Conservation (phyloP, 1,140 invertebrate species). For the Oryzaephilus surinamensis region DNA sequence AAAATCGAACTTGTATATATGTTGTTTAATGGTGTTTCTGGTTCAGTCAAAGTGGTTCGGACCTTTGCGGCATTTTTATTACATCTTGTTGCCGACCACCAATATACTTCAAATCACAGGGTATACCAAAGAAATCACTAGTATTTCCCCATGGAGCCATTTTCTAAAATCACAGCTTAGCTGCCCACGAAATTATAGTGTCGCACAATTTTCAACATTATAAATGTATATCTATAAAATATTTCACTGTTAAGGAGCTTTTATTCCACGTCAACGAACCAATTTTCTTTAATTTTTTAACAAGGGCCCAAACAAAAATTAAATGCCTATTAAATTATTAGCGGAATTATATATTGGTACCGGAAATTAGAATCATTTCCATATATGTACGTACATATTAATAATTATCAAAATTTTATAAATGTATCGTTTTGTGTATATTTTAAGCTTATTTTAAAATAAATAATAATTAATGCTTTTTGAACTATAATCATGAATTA, state of each 20-base stretch:
- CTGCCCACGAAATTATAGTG: constrained; percentile 28
- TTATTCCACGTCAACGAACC: too few relatives aligned
- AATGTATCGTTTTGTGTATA: too few relatives aligned
- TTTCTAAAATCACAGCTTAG: constrained; percentile 30
- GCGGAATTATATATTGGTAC: too few relatives aligned
- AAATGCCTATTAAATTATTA: neutral
- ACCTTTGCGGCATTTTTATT: constrained; percentile 14
- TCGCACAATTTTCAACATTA: constrained; percentile 7
- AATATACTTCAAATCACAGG: constrained; percentile 24
- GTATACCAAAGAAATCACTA: constrained; percentile 21
- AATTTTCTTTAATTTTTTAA: too few relatives aligned
- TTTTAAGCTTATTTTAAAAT: too few relatives aligned
- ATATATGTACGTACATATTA: too few relatives aligned
- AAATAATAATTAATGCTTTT: too few relatives aligned
- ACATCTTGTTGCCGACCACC: constrained; percentile 14
- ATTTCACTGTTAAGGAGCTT: too few relatives aligned
- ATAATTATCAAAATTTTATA: too few relatives aligned
- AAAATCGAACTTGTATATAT: constrained; percentile 12
- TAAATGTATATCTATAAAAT: neutral
- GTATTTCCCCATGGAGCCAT: constrained; percentile 27
- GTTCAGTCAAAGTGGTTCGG: constrained; percentile 8
- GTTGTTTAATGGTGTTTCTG: constrained; percentile 12
- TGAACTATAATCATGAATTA: too few relatives aligned
- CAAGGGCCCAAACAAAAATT: neutral
- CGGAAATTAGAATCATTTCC: too few relatives aligned